Evolutionary conservation across 2,113 vertebrate species (phyloP).

Genomic region (Connochaetes taurinus): DNA sequence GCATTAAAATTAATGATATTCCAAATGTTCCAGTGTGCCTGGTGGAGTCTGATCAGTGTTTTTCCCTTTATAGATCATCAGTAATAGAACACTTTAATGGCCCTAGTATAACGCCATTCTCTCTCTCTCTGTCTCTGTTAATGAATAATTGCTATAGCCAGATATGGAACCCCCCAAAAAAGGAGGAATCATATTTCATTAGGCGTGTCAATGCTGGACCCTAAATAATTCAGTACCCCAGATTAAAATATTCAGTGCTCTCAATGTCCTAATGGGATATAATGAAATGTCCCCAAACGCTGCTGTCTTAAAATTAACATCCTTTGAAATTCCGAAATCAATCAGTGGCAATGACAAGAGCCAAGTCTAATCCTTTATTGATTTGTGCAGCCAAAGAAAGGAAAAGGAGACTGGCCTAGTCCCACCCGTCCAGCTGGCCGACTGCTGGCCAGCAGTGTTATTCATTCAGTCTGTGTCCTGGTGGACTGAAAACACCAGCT

Average conservation of each 20-base stretch:
- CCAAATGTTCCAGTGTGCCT: slow-evolving; percentile 72
- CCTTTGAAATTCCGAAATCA: slow-evolving; percentile 57
- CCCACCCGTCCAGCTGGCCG: not conserved
- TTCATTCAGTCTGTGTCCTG: not conserved
- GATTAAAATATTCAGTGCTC: slow-evolving; percentile 70
- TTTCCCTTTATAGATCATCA: slow-evolving; percentile 79
- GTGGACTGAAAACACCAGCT: not conserved
- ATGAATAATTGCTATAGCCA: slow-evolving; percentile 75
- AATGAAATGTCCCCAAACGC: slow-evolving; percentile 61
- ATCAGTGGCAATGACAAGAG: slow-evolving; percentile 47
- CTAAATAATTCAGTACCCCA: slow-evolving; percentile 82
- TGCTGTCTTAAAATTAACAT: slow-evolving; percentile 54
- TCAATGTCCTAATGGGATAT: slow-evolving; percentile 71
- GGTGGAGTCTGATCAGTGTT: slow-evolving; percentile 72
- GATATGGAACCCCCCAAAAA: slow-evolving; percentile 79
- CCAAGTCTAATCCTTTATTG: slow-evolving; percentile 41
- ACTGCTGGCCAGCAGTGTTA: not conserved
- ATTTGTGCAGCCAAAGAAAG: slow-evolving; percentile 8
- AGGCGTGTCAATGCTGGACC: slow-evolving; percentile 54
- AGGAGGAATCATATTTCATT: slow-evolving; percentile 77
- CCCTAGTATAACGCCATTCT: slow-evolving; percentile 41
- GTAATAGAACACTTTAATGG: slow-evolving; percentile 83
- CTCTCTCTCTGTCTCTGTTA: not conserved
- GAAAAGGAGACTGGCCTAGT: not conserved
- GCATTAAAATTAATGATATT: slow-evolving; percentile 81